phyloP scores from a whole-genome alignment of 2,113 vertebrate genomes.

The Tauraco erythrolophus region DNA sequence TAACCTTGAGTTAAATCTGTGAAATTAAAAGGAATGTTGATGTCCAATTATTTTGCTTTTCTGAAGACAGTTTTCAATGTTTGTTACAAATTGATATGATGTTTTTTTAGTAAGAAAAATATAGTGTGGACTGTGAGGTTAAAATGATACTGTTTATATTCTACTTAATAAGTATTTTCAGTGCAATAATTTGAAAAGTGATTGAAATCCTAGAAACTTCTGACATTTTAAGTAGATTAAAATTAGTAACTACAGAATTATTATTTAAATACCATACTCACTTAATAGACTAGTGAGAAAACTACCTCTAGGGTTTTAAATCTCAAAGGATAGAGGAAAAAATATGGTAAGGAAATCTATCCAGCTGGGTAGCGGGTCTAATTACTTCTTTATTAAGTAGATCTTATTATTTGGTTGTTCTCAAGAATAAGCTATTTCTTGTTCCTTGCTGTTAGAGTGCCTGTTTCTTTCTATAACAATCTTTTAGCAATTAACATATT shows the following conservation, averaged over 20 bases:
- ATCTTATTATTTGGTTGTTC: slow-evolving; percentile 8
- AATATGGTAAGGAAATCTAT: slow-evolving; percentile 20
- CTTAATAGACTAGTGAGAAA: slow-evolving; percentile 45
- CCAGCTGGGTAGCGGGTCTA: neutral
- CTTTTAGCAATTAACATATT: slow-evolving; percentile 29
- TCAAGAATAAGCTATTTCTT: slow-evolving; percentile 32
- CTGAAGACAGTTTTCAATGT: neutral
- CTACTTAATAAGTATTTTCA: slow-evolving; percentile 61
- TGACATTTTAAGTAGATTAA: slow-evolving; percentile 68
- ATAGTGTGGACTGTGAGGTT: neutral
- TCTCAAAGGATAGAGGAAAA: slow-evolving; percentile 28
- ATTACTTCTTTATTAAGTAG: slow-evolving; percentile 66
- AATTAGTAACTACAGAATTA: slow-evolving; percentile 64
- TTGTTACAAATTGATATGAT: neutral
- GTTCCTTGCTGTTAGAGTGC: neutral
- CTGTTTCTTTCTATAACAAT: slow-evolving; percentile 39
- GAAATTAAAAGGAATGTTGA: neutral
- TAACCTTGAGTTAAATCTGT: neutral
- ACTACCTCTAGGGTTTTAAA: slow-evolving; percentile 44
- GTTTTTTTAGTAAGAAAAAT: slow-evolving; percentile 22
- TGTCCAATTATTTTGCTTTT: neutral
- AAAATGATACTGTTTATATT: slow-evolving; percentile 47
- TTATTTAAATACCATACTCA: slow-evolving; percentile 49
- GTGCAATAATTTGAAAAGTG: slow-evolving; percentile 66
- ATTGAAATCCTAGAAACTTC: slow-evolving; percentile 65